phyloP scores from a whole-genome alignment of 2,797 vertebrate genomes.

The Eulemur albifrons region DNA sequence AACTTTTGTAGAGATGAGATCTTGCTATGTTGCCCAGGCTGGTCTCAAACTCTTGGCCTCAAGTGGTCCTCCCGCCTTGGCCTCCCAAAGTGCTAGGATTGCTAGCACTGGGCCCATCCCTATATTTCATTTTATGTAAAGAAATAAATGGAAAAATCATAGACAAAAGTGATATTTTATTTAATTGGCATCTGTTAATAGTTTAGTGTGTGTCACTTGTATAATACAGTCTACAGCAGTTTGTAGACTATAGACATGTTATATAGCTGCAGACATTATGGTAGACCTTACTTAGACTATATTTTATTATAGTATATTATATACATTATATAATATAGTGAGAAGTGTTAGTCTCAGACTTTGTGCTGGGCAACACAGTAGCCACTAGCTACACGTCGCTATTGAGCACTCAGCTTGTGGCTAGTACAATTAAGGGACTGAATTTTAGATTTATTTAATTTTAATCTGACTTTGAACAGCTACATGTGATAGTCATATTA shows the following conservation, averaged over 20 bases:
- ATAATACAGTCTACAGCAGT: neutral
- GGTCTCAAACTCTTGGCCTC: neutral
- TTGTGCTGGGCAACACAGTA: fast-evolving
- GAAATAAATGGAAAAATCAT: neutral
- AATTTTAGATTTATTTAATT: neutral
- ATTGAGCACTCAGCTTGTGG: too few relatives aligned
- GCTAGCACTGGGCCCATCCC: neutral
- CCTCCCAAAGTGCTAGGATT: neutral
- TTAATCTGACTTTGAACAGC: neutral
- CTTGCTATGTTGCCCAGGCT: neutral
- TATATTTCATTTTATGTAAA: neutral
- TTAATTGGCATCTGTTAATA: neutral
- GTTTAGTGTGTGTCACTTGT: neutral
- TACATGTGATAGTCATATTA: neutral
- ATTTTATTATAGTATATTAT: neutral
- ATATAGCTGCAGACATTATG: too few relatives aligned
- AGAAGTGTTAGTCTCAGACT: neutral
- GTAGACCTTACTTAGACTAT: too few relatives aligned
- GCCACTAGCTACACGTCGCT: neutral
- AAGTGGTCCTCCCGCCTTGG: neutral
- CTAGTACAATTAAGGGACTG: neutral
- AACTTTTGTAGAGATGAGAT: neutral
- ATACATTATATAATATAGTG: neutral
- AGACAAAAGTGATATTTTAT: neutral
- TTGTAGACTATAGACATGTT: too few relatives aligned